These are phyloP conservation scores for Brachyptera putata DNA, from an alignment of 2,888 invertebrate genomes.

Conservation along the genomic window DNA sequence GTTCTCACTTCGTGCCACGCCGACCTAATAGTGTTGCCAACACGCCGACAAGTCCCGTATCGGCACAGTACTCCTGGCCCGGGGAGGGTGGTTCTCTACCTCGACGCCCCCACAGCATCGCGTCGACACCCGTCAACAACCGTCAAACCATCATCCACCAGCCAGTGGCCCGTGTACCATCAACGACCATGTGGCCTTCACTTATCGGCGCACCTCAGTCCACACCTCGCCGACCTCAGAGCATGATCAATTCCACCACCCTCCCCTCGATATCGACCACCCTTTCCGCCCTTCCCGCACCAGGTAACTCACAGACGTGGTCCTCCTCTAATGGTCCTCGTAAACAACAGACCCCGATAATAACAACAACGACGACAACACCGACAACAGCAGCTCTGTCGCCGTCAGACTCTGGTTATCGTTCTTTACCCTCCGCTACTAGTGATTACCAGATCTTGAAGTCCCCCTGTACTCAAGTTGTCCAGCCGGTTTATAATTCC, in stretches of 20 bases:
- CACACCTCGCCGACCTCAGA: slow-evolving; percentile 22
- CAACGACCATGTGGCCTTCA: slow-evolving; percentile 34
- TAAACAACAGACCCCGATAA: not conserved
- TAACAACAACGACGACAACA: no score
- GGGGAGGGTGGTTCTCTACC: slow-evolving; percentile 41
- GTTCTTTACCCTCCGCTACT: slow-evolving; percentile 55
- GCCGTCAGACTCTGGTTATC: slow-evolving; percentile 50
- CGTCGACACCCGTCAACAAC: slow-evolving; percentile 45
- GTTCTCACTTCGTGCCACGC: slow-evolving; percentile 33
- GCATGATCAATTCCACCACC: slow-evolving; percentile 15
- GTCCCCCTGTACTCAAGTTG: slow-evolving; percentile 39
- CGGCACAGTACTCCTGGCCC: slow-evolving; percentile 33
- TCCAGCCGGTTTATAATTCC: slow-evolving; percentile 5
- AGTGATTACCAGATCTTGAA: slow-evolving; percentile 60
- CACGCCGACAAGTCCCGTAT: slow-evolving; percentile 41
- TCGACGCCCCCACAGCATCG: slow-evolving; percentile 60
- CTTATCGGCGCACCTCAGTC: slow-evolving; percentile 6
- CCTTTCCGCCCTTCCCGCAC: slow-evolving; percentile 9
- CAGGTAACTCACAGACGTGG: slow-evolving; percentile 26
- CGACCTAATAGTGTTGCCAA: slow-evolving; percentile 42
- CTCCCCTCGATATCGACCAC: slow-evolving; percentile 5
- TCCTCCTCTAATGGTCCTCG: slow-evolving; percentile 22
- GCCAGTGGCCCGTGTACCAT: slow-evolving; percentile 42
- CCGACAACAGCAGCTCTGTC: slow-evolving; percentile 41
- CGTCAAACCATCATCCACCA: slow-evolving; percentile 40